Evolutionary conservation across 1,140 invertebrate genomes (phyloP), one percentile per base, ranked within the genome.

Genomic region (Aphelenchoides besseyi): DNA sequence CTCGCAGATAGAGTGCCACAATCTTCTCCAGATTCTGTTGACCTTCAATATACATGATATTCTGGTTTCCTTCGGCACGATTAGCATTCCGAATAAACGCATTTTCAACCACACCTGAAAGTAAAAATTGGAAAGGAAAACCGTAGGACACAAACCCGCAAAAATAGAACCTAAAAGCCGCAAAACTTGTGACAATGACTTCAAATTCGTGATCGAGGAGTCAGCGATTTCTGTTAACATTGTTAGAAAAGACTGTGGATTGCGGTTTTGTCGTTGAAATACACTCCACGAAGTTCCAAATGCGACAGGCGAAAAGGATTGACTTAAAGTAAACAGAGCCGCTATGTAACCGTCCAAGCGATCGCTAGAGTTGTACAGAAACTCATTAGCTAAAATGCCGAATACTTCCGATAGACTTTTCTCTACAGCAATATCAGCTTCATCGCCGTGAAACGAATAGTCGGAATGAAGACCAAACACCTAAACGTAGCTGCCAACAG

Each of bases 81-180:
- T 66, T 66, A n/a, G 63, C 63, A 18, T 35, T n/a, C 30, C 30
- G 16, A 1, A 37, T 36, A 1, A 66, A 37, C 12, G 63, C 30
- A 53, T 66, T 66, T 30, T 66, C 63, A 16, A 66, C 36, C 30
- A 66, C 30, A 33, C 63, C 63, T 2, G 16, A 28, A 66, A 66
- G 12, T 8, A 33, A 33, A 59, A 59, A n/a, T n/a, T n/a, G n/a
- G 55, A 59, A 59, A 5, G 5, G 26, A 8, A 59, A 59, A 59
- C 55, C 18, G 5, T 18, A 29, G 41, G 23, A 48, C 41, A 59
- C 55, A 8, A 8, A 18, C 55, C 55, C 55, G 55, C 5, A 23
- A 59, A 59, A 18, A 59, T 18, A 8, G 12, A 33, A 8, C 55
- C 55, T 28, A 59, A 8, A 5, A 59, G 18, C 26, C 18, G 5